A percentile compares a stretch with the other conserved stretches of the same genome.
phyloP scores from a whole-genome alignment of 2,113 vertebrate genomes.

The Tupaia chinensis region DNA sequence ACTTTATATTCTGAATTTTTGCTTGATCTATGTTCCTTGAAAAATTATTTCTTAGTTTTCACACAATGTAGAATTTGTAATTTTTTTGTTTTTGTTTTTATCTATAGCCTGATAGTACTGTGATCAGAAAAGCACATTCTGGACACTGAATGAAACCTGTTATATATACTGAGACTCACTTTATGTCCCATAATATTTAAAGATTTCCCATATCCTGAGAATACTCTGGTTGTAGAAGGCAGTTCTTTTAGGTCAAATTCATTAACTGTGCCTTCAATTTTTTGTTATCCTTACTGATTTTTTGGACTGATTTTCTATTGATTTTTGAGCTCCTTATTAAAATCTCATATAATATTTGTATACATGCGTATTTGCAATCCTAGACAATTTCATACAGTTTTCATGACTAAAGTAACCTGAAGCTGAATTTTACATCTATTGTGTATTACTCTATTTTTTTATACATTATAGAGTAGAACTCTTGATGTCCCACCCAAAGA shows the following conservation, averaged over 20 bases:
- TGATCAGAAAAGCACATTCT: conserved; percentile 7
- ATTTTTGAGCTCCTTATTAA: background rate
- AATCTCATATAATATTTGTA: background rate
- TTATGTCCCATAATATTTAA: background rate
- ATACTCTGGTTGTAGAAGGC: background rate
- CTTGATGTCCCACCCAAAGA: background rate
- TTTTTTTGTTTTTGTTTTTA: background rate
- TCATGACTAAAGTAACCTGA: background rate
- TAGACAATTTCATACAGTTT: background rate
- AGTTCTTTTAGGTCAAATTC: conserved; percentile 1
- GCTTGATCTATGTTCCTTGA: background rate
- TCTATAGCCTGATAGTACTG: background rate
- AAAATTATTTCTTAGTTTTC: conserved; percentile 32
- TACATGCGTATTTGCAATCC: background rate
- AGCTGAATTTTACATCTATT: background rate
- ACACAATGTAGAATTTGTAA: background rate
- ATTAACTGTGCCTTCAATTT: background rate
- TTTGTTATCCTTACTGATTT: background rate
- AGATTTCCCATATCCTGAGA: background rate
- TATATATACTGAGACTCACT: background rate
- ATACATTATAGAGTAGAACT: background rate
- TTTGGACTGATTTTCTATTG: background rate
- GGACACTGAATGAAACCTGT: background rate
- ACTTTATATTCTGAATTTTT: background rate
- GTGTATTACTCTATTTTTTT: background rate